Conservation (phyloP, 2,797 vertebrate genomes). For the Pitangus sulphuratus region DNA sequence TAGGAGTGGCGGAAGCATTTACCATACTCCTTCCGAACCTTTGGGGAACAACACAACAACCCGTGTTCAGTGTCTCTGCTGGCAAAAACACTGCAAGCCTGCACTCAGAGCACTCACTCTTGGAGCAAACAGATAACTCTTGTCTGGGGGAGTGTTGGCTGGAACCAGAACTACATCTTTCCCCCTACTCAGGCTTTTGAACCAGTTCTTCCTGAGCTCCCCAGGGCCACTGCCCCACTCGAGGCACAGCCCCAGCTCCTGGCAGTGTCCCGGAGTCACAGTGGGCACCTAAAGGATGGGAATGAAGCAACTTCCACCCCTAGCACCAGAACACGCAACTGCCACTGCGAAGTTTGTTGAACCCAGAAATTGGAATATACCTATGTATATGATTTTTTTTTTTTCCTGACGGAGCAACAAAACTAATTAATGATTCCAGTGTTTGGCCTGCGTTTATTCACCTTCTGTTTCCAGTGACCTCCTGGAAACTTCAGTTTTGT, state of each 20-base stretch:
- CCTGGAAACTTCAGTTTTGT: background rate
- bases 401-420: background rate
- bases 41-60: background rate
- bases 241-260: background rate
- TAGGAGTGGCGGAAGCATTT: constrained; percentile 98
- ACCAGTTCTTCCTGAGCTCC: background rate
- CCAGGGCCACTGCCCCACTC: background rate
- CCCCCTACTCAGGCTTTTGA: background rate
- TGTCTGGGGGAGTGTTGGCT: background rate
- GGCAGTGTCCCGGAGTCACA: background rate
- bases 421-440: background rate
- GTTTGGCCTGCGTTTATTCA: background rate
- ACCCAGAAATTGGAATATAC: background rate
- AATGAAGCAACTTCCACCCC: background rate
- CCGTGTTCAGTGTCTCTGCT: background rate
- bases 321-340: background rate
- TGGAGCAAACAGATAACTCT: background rate
- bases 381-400: background rate
- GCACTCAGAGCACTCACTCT: background rate
- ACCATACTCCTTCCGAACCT: constrained; percentile 98
- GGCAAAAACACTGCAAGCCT: background rate
- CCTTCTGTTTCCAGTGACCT: background rate
- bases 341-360: background rate
- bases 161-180: background rate
- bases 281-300: background rate